These are phyloP conservation scores for Champsocephalus gunnari DNA, from an alignment of 2,797 vertebrate species.

Conservation along the genomic window DNA sequence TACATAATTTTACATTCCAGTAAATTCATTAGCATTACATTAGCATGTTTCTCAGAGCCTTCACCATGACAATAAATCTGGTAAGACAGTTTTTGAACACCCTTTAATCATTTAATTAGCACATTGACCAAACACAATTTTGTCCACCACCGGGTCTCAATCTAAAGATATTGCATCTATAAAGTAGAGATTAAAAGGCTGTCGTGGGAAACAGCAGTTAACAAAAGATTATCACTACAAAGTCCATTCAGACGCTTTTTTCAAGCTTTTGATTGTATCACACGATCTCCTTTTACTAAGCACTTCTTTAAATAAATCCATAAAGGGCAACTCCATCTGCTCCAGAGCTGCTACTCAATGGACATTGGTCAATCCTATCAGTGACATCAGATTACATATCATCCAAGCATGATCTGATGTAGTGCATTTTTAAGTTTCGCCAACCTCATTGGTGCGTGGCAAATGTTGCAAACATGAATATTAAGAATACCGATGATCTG, in stretches of 20 bases:
- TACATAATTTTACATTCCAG: no score
- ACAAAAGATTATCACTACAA: background rate
- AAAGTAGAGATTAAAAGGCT: background rate
- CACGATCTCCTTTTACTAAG: background rate
- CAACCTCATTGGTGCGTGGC: background rate
- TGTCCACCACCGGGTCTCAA: background rate
- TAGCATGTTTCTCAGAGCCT: background rate
- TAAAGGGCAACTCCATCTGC: constrained; percentile 5
- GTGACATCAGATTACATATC: background rate
- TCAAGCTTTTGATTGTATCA: background rate
- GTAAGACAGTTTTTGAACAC: background rate
- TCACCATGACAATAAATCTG: background rate
- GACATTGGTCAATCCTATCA: background rate
- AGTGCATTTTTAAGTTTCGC: background rate
- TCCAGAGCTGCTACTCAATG: constrained; percentile 3
- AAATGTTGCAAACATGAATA: background rate
- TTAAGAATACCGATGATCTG: background rate
- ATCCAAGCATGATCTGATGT: background rate
- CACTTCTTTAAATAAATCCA: background rate
- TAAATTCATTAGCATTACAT: background rate
- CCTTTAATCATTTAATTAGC: background rate
- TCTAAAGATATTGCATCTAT: background rate
- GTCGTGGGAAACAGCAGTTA: background rate
- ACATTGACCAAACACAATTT: background rate
- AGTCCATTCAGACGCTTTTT: background rate